Conservation (phyloP, 2,113 vertebrate species). For the Passerina amoena region DNA sequence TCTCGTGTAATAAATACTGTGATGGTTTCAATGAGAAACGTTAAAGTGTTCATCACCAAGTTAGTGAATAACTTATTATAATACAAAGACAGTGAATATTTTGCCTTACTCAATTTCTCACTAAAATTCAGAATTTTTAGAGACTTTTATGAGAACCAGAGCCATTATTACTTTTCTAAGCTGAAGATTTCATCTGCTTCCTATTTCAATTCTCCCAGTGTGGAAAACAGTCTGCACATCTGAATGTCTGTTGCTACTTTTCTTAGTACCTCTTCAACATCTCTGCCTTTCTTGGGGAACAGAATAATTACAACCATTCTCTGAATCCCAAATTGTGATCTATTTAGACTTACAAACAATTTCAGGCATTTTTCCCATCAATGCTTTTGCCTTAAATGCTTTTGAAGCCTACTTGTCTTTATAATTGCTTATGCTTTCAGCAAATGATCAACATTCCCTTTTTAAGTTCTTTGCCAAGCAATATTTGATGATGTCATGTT, state of each 20-base stretch:
- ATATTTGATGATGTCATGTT: neutral
- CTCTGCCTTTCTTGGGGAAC: neutral
- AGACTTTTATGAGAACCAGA: neutral
- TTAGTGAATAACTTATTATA: neutral
- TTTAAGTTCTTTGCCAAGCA: neutral
- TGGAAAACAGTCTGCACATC: neutral
- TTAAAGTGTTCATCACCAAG: neutral
- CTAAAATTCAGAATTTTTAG: neutral
- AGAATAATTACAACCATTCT: neutral
- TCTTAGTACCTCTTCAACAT: neutral
- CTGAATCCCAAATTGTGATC: neutral
- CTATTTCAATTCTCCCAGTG: neutral
- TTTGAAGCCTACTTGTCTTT: neutral
- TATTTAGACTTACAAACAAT: neutral
- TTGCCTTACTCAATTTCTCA: neutral
- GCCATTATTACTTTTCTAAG: neutral
- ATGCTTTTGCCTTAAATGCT: neutral
- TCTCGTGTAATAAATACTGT: neutral
- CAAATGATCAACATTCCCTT: neutral
- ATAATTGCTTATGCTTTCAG: neutral
- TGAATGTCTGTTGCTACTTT: neutral
- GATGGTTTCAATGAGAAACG: neutral
- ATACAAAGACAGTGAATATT: neutral
- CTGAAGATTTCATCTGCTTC: neutral
- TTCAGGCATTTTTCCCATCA: neutral